Evolutionary conservation across 1,140 invertebrate genomes (phyloP), one percentile per base, ranked within the genome.

Genomic region (Aphis gossypii): DNA sequence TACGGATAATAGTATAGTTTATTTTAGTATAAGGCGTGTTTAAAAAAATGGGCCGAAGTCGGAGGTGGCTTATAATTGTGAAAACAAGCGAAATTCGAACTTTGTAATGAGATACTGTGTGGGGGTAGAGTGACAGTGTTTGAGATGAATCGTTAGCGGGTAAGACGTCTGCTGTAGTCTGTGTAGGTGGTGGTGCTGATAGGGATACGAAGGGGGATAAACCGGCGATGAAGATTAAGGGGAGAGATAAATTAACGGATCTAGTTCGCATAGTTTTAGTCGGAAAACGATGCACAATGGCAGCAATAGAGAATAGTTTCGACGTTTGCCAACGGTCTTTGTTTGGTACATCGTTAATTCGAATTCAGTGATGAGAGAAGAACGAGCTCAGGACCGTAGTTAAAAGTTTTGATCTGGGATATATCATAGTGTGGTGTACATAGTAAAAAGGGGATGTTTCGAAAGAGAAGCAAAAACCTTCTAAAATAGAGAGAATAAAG

Each of bases 201-300:
- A 23, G 23, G 51, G 7, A 14, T 21, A 76, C 60, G 14, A 6
- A n/a, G 25, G 30, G 30, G 30, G 2, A 90, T 60, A 38, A 83
- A 35, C 6, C 0, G 9, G 54, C 4, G 1, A 41, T 18, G 54
- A 38, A 90, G 89, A 90, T 90, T 90, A 41, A 56, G 56, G 21
- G 5, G 3, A 60, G 38, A 90, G 89, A 90, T 90, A 60, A 90
- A 90, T 90, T 60, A 60, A 35, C 89, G 5, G 35, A 6, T 44
- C 21, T 38, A 54, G 38, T 90, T 90, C 25, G 54, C 35, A 90
- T 35, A 90, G 51, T 90, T 90, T 60, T 90, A 60, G 54, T 23
- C 11, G 51, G 5, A 25, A 35, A 51, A 51, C 18, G 18, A 38
- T 9, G 44, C 25, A 51, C n/a, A 54, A 48, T 35, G 21, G 46